Base-by-base conservation (phyloP, 2,113 vertebrate species). In the Raja brachyura region DNA sequence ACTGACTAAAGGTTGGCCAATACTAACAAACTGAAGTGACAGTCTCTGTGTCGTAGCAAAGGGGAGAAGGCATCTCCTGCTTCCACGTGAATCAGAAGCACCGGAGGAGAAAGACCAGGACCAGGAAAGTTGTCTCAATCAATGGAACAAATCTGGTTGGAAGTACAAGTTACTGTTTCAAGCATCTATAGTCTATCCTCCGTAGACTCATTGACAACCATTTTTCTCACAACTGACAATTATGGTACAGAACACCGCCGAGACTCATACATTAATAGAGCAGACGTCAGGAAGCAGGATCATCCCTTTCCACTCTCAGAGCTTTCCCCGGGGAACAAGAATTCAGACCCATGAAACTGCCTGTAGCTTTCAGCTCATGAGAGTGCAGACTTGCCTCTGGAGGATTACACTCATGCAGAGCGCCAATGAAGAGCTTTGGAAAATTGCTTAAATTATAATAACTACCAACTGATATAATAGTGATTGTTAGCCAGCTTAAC, bases 1-100 rank as follows among this genome's bases (percentile, higher is more conserved):
- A 73, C 18, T 73, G 66, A 92, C 68, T 73, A 92, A 92, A 92
- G 90, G 39, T 70, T 92, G 90, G 68, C 90, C 66, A 73, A 92
- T 28, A 48, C 90, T 54, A 70, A 33, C 63, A 54, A 92, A 92
- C 59, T 92, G 22, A 54, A 92, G 66, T 74, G 11, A 92, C 33
- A 92, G 39, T 73, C 90, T 28, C 68, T 11, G 8, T 90, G 66
- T 31, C 88, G 20, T 54, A 68, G 66, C 33, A 18, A 61, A 88
- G 16, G 31, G 39, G 68, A 74, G 33, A 25, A 54, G 68, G n/a
- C 33, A 39, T 48, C 9, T 48, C 90, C 22, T 54, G 2, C 39
- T n/a, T 92, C 90, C 33, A 92, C 0, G 59, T 74, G 22, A 73
- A 18, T 7, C 68, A 92, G 66, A 92, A 54, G 9, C 10, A 54